A percentile compares a stretch with the other conserved stretches of the same genome.
phyloP scores from a whole-genome alignment of 2,797 vertebrate genomes.

The Lepidocolaptes lacrymiger region DNA sequence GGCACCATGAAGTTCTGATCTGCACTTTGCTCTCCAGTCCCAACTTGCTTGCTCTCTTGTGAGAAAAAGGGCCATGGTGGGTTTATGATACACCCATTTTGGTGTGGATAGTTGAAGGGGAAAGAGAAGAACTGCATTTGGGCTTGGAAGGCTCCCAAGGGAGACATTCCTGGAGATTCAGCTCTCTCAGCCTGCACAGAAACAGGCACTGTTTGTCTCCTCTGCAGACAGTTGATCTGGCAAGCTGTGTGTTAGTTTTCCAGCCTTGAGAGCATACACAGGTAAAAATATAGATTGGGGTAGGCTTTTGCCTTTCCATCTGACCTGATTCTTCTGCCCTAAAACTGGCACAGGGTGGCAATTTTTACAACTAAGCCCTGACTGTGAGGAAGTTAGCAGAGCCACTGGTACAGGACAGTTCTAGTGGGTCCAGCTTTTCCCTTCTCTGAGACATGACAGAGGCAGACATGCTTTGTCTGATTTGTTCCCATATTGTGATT shows the following conservation, averaged over 20 bases:
- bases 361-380: neutral
- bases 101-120: neutral
- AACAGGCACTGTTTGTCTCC: fast-evolving
- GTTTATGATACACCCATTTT: neutral
- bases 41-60: neutral
- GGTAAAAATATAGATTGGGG: neutral
- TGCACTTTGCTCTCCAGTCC: neutral
- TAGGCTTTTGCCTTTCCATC: neutral
- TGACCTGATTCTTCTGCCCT: neutral
- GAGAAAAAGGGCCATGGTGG: neutral
- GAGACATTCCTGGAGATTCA: neutral
- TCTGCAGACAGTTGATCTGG: neutral
- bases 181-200: fast-evolving
- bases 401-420: neutral
- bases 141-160: neutral
- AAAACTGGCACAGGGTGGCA: neutral
- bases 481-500: neutral
- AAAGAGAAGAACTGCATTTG: neutral
- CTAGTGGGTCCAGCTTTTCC: neutral
- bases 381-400: neutral
- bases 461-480: neutral
- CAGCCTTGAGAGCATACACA: neutral
- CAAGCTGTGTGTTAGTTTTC: neutral
- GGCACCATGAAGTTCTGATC: neutral
- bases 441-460: neutral